Conservation (phyloP, 2,888 invertebrate genomes). For the Xestia ashworthii region DNA sequence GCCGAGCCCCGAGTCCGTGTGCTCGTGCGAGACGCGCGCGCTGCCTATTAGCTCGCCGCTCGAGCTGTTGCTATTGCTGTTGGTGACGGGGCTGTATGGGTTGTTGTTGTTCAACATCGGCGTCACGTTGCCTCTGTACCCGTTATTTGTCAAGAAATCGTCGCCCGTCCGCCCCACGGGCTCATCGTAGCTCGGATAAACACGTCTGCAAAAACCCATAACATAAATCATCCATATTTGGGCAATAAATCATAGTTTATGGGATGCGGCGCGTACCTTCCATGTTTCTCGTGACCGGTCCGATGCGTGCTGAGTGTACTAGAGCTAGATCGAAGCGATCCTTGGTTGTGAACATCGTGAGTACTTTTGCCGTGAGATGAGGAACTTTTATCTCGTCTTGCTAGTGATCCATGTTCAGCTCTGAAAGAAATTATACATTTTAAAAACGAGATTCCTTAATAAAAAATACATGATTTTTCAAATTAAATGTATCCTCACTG, state of each 20-base stretch:
- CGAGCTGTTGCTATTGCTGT: constrained; percentile 89
- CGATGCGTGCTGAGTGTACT: constrained; percentile 86
- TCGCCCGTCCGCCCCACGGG: constrained; percentile 79
- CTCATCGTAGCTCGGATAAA: constrained; percentile 86
- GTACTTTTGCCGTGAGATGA: constrained; percentile 81
- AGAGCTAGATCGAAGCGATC: constrained; percentile 91
- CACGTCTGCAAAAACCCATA: constrained; percentile 79
- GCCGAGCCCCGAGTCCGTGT: constrained; percentile 94
- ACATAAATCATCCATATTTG: constrained; percentile 65
- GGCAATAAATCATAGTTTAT: constrained; percentile 60
- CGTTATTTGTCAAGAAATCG: constrained; percentile 86
- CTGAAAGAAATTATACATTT: constrained; percentile 23
- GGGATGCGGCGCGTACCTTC: constrained; percentile 59
- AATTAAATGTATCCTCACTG: constrained; percentile 75
- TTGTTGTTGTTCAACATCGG: constrained; percentile 86
- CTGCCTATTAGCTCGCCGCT: constrained; percentile 89
- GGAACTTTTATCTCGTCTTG: constrained; percentile 84
- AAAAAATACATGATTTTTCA: too few relatives aligned
- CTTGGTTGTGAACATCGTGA: constrained; percentile 85
- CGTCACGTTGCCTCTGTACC: constrained; percentile 84
- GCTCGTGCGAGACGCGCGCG: constrained; percentile 93
- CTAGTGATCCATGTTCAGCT: constrained; percentile 85
- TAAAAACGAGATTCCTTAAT: not conserved
- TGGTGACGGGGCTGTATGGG: constrained; percentile 88
- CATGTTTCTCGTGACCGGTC: constrained; percentile 62